Percentiles rank a stretch among this genome's conserved stretches.
phyloP scores from a whole-genome alignment of 2,113 vertebrate species.

The Nanger granti region DNA sequence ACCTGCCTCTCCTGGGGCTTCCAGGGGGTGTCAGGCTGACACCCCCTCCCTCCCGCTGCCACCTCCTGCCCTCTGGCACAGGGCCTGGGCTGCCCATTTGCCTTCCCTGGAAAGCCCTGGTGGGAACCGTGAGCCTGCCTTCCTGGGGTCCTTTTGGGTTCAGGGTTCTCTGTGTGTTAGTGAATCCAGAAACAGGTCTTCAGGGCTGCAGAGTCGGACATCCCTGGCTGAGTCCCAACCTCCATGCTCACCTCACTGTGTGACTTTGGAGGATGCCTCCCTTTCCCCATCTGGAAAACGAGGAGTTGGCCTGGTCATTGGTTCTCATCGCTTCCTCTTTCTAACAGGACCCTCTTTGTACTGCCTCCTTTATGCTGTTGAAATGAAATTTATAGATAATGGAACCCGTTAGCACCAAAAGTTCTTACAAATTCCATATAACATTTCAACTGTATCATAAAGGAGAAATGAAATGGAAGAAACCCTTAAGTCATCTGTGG shows the following conservation, averaged over 20 bases:
- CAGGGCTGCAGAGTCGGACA: background rate
- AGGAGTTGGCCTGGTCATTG: background rate
- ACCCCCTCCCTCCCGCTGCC: background rate
- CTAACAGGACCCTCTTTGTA: background rate
- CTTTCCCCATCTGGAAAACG: background rate
- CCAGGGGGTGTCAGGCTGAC: background rate
- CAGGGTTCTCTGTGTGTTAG: background rate
- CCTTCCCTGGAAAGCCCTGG: background rate
- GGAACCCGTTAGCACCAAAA: background rate
- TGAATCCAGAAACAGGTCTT: background rate
- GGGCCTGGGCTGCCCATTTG: background rate
- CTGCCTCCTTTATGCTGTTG: background rate
- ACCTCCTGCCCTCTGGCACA: background rate
- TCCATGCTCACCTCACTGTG: background rate
- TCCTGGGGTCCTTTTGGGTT: background rate
- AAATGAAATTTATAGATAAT: background rate
- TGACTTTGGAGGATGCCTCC: background rate
- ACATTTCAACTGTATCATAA: background rate
- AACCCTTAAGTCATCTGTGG: background rate
- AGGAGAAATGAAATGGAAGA: background rate
- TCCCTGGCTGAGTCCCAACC: background rate
- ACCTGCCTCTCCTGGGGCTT: background rate
- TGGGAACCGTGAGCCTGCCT: background rate
- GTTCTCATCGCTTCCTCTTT: background rate
- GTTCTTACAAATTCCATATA: background rate